phyloP scores from a whole-genome alignment of 1,140 invertebrate species.

The Conus betulinus region DNA sequence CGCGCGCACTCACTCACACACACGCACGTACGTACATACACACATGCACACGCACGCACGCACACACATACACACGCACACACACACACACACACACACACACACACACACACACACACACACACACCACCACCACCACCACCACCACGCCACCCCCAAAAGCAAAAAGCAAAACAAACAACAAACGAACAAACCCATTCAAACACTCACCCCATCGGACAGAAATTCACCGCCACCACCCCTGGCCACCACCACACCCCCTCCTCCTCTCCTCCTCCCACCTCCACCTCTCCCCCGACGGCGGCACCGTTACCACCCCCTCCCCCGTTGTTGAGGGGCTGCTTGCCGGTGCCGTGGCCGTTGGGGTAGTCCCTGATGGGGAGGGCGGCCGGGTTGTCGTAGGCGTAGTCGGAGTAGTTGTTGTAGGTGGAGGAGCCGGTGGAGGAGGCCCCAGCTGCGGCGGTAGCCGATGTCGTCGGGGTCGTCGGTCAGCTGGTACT shows the following conservation, averaged over 20 bases:
- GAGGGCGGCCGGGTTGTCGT: not conserved
- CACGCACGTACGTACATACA: not conserved
- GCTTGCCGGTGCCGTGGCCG: not conserved
- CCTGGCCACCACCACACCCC: too few relatives aligned
- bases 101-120: not conserved
- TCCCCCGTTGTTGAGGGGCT: not conserved
- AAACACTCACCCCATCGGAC: not conserved
- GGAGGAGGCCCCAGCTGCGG: slow-evolving; percentile 38
- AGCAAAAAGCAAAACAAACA: not conserved
- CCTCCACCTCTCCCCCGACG: too few relatives aligned
- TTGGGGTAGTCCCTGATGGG: not conserved
- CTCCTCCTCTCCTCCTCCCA: not conserved
- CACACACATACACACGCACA: too few relatives aligned
- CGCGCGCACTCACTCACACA: not conserved
- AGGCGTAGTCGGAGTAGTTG: slow-evolving; percentile 14
- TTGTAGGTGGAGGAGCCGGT: slow-evolving; percentile 13
- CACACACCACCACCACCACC: not conserved
- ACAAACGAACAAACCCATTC: not conserved
- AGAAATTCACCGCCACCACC: not conserved
- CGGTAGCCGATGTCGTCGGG: slow-evolving; percentile 51
- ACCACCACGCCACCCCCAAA: not conserved
- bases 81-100: too few relatives aligned
- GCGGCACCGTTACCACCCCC: not conserved
- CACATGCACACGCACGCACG: not conserved
- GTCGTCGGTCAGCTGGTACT: slow-evolving; percentile 43